A percentile compares a stretch with the other conserved stretches of the same genome.
phyloP scores from a whole-genome alignment of 2,797 vertebrate species.

The Amblyopsis hoosieri region DNA sequence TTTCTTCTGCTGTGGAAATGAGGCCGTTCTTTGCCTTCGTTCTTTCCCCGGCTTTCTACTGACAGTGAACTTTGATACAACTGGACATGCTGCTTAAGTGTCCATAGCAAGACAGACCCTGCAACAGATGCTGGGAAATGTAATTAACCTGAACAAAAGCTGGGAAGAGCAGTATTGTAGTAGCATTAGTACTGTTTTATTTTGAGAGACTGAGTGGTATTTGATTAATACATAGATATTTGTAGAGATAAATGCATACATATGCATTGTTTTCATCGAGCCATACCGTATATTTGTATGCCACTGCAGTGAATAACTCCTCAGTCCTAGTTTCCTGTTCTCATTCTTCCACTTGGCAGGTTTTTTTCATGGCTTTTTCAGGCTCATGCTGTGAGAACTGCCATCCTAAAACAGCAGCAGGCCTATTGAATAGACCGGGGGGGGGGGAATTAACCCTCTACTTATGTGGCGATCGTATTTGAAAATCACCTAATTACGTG shows the following conservation, averaged over 20 bases:
- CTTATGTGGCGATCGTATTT: slow-evolving; percentile 81
- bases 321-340: neutral
- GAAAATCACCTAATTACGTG: slow-evolving; percentile 91
- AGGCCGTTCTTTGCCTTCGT: slow-evolving; percentile 33
- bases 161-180: neutral
- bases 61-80: slow-evolving; percentile 38
- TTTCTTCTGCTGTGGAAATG: slow-evolving; percentile 75
- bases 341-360: neutral
- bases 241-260: neutral
- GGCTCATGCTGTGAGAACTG: slow-evolving; percentile 59
- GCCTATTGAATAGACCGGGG: slow-evolving; percentile 73
- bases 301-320: neutral
- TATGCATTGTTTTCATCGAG: neutral
- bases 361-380: slow-evolving; percentile 28
- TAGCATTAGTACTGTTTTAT: neutral
- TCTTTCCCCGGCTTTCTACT: slow-evolving; percentile 26
- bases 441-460: slow-evolving; percentile 81
- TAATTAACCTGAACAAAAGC: slow-evolving; percentile 19
- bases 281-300: neutral
- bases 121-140: slow-evolving; percentile 9
- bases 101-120: slow-evolving; percentile 10
- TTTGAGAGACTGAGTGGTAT: neutral
- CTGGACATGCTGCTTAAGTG: slow-evolving; percentile 30
- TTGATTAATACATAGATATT: neutral
- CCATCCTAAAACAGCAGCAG: slow-evolving; percentile 72